A percentile compares a stretch with the other conserved stretches of the same genome.
These are phyloP conservation scores for Incurvaria masculella DNA, from an alignment of 2,888 invertebrate species.

Conservation along the genomic window DNA sequence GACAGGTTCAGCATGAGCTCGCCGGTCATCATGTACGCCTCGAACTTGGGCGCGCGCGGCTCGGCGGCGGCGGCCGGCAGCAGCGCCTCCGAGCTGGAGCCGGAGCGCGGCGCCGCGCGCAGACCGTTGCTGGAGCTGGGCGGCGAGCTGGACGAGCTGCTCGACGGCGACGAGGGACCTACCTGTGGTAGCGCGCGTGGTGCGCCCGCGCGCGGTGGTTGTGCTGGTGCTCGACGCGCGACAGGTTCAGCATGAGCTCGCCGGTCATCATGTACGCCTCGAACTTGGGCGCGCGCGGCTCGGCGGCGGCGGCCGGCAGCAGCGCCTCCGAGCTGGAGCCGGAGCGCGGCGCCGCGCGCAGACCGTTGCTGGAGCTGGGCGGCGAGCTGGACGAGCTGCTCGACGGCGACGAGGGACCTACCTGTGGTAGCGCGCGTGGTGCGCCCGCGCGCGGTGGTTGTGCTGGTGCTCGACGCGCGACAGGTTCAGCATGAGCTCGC, in stretches of 20 bases:
- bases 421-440: conserved; percentile 48
- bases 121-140: conserved; percentile 28
- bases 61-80: conserved; percentile 35
- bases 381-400: conserved; percentile 37
- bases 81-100: conserved; percentile 48
- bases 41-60: conserved; percentile 63
- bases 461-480: conserved; percentile 74
- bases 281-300: conserved; percentile 58
- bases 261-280: conserved; percentile 98
- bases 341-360: conserved; percentile 28
- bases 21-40: conserved; percentile 97
- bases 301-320: conserved; percentile 34
- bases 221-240: conserved; percentile 70
- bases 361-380: conserved; percentile 28
- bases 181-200: conserved; percentile 48
- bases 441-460: conserved; percentile 50
- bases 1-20: conserved; percentile 93
- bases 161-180: conserved; percentile 36
- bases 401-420: conserved; percentile 33
- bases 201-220: conserved; percentile 51
- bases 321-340: conserved; percentile 50
- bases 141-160: conserved; percentile 33
- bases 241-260: conserved; percentile 90
- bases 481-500: conserved; percentile 91
- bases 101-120: conserved; percentile 29